Conservation (phyloP, 2,888 invertebrate genomes). For the Cryptus viduatorius region DNA sequence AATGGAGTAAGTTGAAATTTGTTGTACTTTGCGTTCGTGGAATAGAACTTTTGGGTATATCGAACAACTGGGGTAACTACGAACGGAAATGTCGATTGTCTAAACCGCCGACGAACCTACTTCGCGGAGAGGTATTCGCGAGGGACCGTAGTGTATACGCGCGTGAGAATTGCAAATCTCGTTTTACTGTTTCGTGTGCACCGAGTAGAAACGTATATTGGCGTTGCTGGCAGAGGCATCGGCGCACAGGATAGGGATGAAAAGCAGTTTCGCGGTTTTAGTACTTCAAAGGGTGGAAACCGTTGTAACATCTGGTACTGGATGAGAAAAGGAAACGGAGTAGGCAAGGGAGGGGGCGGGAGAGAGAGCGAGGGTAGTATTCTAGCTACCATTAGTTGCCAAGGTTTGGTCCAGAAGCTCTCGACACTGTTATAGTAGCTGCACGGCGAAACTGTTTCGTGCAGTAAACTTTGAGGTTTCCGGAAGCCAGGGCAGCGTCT, state of each 20-base stretch:
- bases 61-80: not conserved
- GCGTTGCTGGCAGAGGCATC: constrained; percentile 38
- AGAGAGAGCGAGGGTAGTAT: constrained; percentile 21
- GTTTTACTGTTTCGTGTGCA: constrained; percentile 66
- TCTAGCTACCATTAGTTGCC: constrained; percentile 61
- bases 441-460: constrained; percentile 59
- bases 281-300: constrained; percentile 71
- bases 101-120: constrained; percentile 47
- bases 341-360: constrained; percentile 22
- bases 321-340: constrained; percentile 53
- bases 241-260: constrained; percentile 32
- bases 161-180: constrained; percentile 65
- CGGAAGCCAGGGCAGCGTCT: constrained; percentile 63
- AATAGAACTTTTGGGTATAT: constrained; percentile 23
- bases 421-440: constrained; percentile 53
- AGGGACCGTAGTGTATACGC: constrained; percentile 31
- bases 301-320: constrained; percentile 66
- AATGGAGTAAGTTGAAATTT: not conserved
- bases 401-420: constrained; percentile 63
- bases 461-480: constrained; percentile 67
- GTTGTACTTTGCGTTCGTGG: not conserved
- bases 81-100: constrained; percentile 55
- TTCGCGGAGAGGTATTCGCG: constrained; percentile 43
- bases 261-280: constrained; percentile 74
- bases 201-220: constrained; percentile 69